These are phyloP conservation scores for Drosophila limbata DNA, from an alignment of 2,888 invertebrate species.

Conservation along the genomic window DNA sequence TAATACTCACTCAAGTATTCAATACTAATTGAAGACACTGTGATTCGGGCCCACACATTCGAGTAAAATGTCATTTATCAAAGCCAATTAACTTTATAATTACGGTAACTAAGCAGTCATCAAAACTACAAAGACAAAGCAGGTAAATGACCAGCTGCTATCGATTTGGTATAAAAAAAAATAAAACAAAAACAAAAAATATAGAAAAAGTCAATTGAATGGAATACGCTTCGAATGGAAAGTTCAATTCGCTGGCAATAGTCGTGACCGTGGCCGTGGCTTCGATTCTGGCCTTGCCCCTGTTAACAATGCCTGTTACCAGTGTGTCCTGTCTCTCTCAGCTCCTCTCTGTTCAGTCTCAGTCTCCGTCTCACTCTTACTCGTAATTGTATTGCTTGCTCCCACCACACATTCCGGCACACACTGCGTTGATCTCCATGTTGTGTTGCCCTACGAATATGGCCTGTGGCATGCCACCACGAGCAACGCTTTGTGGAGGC, in stretches of 20 bases:
- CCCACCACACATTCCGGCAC: slow-evolving; percentile 17
- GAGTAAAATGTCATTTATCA: neutral
- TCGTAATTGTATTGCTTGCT: slow-evolving; percentile 41
- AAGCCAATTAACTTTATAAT: slow-evolving; percentile 55
- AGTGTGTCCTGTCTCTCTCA: neutral
- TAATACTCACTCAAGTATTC: neutral
- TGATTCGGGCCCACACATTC: neutral
- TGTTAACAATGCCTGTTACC: slow-evolving; percentile 6
- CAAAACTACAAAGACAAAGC: slow-evolving; percentile 1
- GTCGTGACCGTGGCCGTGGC: slow-evolving; percentile 1
- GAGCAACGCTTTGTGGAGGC: slow-evolving; percentile 21
- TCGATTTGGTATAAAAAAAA: slow-evolving; percentile 43
- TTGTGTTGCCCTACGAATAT: neutral
- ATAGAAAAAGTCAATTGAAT: slow-evolving; percentile 59
- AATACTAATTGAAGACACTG: neutral
- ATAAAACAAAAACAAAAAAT: neutral
- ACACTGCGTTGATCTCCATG: slow-evolving; percentile 12
- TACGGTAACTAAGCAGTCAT: slow-evolving; percentile 18
- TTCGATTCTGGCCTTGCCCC: slow-evolving; percentile 8
- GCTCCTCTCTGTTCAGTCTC: neutral
- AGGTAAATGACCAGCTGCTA: slow-evolving; percentile 21
- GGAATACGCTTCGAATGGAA: slow-evolving; percentile 47
- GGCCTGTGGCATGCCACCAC: slow-evolving; percentile 37
- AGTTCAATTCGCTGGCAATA: slow-evolving; percentile 36
- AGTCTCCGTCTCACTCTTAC: neutral